These are phyloP conservation scores for Rhadina sibilatrix DNA, from an alignment of 2,113 vertebrate genomes.

Conservation along the genomic window DNA sequence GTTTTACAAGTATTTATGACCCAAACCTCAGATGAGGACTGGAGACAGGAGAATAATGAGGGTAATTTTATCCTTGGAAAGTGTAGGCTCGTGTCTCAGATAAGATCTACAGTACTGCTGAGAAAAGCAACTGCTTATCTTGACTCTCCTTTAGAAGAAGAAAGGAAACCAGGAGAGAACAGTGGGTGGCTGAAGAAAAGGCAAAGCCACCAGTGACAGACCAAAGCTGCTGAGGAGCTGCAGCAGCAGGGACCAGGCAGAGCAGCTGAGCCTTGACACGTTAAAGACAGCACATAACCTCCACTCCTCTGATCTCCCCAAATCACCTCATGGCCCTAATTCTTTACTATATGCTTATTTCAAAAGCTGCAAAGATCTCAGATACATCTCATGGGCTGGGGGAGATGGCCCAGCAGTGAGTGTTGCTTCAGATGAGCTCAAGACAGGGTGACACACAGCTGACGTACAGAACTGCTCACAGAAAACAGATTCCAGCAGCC, in stretches of 20 bases:
- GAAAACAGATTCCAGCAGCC: neutral
- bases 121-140: neutral
- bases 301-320: neutral
- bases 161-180: neutral
- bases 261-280: neutral
- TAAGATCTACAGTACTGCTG: neutral
- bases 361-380: neutral
- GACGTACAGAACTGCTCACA: neutral
- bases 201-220: neutral
- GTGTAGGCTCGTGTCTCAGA: neutral
- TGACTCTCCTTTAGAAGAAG: neutral
- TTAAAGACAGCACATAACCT: neutral
- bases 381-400: neutral
- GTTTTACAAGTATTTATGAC: neutral
- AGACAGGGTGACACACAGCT: neutral
- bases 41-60: neutral
- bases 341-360: neutral
- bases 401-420: neutral
- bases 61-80: neutral
- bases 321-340: neutral
- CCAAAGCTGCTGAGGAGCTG: neutral
- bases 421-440: neutral
- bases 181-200: neutral
- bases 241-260: neutral
- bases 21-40: neutral